Percentiles rank a stretch among this genome's conserved stretches.
Conservation (phyloP, 2,113 vertebrate genomes). For the Tychaedon coryphoeus region DNA sequence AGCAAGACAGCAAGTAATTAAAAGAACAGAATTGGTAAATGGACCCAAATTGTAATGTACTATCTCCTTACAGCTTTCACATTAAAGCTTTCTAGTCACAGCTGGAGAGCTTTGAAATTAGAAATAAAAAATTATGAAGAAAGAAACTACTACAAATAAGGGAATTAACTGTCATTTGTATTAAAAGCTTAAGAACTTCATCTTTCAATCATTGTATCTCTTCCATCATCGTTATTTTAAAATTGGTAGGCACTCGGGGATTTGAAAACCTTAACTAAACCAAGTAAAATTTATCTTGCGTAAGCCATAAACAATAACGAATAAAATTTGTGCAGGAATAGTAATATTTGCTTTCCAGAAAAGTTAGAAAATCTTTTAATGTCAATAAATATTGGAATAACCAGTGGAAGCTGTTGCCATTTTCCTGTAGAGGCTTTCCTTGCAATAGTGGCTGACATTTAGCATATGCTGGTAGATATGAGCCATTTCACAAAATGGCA, state of each 20-base stretch:
- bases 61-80: background rate
- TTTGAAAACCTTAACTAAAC: background rate
- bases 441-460: background rate
- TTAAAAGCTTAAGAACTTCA: background rate
- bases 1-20: background rate
- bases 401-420: background rate
- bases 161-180: background rate
- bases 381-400: background rate
- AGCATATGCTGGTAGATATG: background rate
- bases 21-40: background rate
- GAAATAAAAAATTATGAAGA: background rate
- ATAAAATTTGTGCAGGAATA: background rate
- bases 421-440: background rate
- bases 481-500: background rate
- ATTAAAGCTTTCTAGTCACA: background rate
- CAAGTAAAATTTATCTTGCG: background rate
- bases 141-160: background rate
- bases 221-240: background rate
- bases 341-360: background rate
- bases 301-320: background rate
- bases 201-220: background rate
- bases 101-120: background rate
- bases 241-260: background rate
- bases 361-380: background rate
- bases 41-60: background rate